Base-by-base conservation (phyloP, 2,113 vertebrate species). In the Sturnus vulgaris region DNA sequence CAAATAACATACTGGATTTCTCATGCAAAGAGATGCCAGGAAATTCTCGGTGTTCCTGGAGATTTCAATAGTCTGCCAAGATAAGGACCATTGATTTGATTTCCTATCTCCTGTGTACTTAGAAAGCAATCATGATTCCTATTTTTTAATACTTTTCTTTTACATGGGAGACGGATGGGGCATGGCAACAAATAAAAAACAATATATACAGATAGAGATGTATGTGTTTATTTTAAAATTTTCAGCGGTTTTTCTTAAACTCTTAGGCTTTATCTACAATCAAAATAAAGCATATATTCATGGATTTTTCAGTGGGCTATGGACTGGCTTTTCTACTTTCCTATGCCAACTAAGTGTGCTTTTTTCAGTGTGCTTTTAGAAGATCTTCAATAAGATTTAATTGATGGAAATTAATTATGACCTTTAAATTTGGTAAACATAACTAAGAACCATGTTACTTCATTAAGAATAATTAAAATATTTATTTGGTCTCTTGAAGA, bases 71-170 rank as follows among this genome's bases (percentile, higher is more conserved):
- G 25, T 39, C 57, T 89, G 40, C 23, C 0, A 7, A 82, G 91
- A 80, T 69, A 94, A 93, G 52, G 40, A 40, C 17, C 69, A 35
- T 16, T 78, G 83, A 94, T 95, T 92, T 88, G 60, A 56, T 94
- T 93, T 82, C 27, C 56, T 90, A 11, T 84, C 72, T 83, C 47
- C n/a, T 81, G 47, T 64, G 47, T 37, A 35, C 22, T 92, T 86
- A 78, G 79, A 86, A 90, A 82, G 20, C 33, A 88, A 68, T 86
- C 64, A 12, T 2, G 2, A 49, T 70, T 86, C 27, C 28, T 72
- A 37, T 19, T 52, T 86, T 83, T 86, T 55, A 83, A 71, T 77
- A 40, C 23, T 35, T 35, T 50, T 44, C 40, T 68, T 37, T 42
- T 9, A 11, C 3, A 8, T 2, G 7, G 24, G 75, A 47, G 75